Base-by-base conservation (phyloP, 2,888 invertebrate genomes). In the Oscheius myriophilus region DNA sequence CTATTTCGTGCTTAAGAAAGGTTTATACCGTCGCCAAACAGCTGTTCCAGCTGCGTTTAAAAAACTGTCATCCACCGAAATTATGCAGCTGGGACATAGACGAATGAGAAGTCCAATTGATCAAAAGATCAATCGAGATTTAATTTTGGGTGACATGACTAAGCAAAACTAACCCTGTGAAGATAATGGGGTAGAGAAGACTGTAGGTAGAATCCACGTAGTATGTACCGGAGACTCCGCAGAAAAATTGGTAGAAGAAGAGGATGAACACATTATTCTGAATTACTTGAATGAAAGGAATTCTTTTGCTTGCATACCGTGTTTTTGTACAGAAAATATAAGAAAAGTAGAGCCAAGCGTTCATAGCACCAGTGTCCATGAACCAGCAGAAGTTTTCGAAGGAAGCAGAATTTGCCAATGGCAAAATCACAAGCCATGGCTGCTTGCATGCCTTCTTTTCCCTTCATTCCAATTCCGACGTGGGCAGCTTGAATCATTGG, bases 401-500 rank as follows among this genome's bases (percentile, higher is more conserved):
- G 89, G 89, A 92, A 97, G 95, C 72, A 72, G 72, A 85, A 85
- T 2, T 93, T 91, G 0, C 95, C 92, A 65, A 97, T 90, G n/a
- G 96, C 93, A 89, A 96, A 97, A 90, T 97, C 97, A 0, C 96
- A 92, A 1, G 96, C 94, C 96, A 97, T 96, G 39, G 96, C 95
- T 18, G 97, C 97, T 88, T 97, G 96, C 91, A 94, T 93, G 18
- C 97, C 97, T 87, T 97, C 97, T 87, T 93, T 93, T 0, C 97
- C 97, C 0, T 94, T 94, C 77, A 96, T 92, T 86, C 94, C 97
- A 39, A 97, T 92, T 0, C 97, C 97, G n/a, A 97, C 93, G 87
- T 96, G 95, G 0, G 97, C 97, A 62, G 94, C 94, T 88, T 96
- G 83, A 46, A 86, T 83, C 84, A 86, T 85, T 12, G 82, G 80